Evolutionary conservation across 2,113 vertebrate species (phyloP).

Genomic region (Salvelinus namaycush): DNA sequence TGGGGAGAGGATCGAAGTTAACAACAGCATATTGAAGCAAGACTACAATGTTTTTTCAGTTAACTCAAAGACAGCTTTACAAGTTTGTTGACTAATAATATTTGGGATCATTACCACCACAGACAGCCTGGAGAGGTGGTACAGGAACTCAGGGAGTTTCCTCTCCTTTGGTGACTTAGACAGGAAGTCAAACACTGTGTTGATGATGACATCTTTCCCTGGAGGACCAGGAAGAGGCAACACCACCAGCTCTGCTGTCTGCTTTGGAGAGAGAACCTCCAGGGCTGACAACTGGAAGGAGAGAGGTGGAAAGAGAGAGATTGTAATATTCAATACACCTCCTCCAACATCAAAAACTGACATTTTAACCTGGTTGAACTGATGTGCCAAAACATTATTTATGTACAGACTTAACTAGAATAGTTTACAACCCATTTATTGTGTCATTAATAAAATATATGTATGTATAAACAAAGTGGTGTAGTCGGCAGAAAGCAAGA

Average conservation of each 20-base stretch:
- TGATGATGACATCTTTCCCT: too few relatives aligned
- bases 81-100: neutral
- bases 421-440: neutral
- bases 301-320: too few relatives aligned
- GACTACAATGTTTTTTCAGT: neutral
- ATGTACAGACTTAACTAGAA: neutral
- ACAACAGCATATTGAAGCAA: neutral
- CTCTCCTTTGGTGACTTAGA: slow-evolving; percentile 8
- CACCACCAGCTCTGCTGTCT: too few relatives aligned
- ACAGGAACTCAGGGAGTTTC: slow-evolving; percentile 45
- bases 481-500: neutral
- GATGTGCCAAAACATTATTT: neutral
- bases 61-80: neutral
- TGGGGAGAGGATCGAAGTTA: neutral
- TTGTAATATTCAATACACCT: neutral
- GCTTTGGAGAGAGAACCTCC: too few relatives aligned
- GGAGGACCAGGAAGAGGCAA: too few relatives aligned
- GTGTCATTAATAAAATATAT: neutral
- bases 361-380: neutral
- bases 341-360: neutral
- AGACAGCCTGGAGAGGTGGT: slow-evolving; percentile 9
- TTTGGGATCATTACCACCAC: slow-evolving; percentile 36
- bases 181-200: too few relatives aligned
- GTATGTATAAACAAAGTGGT: neutral
- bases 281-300: too few relatives aligned